Evolutionary conservation across 1,140 invertebrate genomes (phyloP).

Genomic region (Whitmania pigra): DNA sequence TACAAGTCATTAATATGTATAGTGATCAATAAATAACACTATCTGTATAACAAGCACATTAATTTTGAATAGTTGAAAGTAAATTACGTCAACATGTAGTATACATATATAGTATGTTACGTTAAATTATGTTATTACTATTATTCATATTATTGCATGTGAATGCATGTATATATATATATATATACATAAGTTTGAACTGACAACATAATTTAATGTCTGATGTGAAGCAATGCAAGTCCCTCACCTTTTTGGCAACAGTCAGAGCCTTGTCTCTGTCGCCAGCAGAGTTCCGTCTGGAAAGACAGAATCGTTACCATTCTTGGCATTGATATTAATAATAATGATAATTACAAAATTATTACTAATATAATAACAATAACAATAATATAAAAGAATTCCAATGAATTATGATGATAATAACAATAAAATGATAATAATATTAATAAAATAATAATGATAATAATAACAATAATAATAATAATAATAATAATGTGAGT

Average conservation of each 20-base stretch:
- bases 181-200: not conserved
- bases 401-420: not conserved
- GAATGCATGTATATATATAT: not conserved
- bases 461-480: not conserved
- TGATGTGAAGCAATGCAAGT: too few relatives aligned
- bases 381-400: too few relatives aligned
- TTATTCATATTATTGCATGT: not conserved
- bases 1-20: too few relatives aligned
- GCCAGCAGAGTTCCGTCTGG: slow-evolving; percentile 74
- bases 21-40: too few relatives aligned
- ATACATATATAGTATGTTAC: too few relatives aligned
- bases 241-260: slow-evolving; percentile 70
- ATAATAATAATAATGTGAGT: too few relatives aligned
- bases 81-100: too few relatives aligned
- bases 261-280: slow-evolving; percentile 83
- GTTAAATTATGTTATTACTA: too few relatives aligned
- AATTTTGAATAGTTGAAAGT: too few relatives aligned
- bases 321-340: not conserved
- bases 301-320: slow-evolving; percentile 20
- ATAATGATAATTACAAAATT: not conserved
- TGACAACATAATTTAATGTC: too few relatives aligned
- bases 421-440: not conserved
- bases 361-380: not conserved
- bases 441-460: not conserved
- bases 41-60: too few relatives aligned